Percentiles rank a stretch among this genome's conserved stretches.
Conservation (phyloP, 2,797 vertebrate species). For the Oreonectes daqikongensis region DNA sequence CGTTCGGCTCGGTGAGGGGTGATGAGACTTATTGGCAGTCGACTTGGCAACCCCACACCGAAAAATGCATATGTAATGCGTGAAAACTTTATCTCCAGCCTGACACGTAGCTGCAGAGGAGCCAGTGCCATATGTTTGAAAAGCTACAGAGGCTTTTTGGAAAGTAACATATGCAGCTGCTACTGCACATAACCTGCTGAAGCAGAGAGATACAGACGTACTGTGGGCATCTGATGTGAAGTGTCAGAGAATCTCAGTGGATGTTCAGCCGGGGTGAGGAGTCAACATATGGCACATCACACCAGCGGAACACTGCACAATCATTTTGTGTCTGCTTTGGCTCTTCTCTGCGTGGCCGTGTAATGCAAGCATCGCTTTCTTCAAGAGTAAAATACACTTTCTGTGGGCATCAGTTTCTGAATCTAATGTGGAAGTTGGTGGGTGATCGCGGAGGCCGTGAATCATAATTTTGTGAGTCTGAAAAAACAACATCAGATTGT, state of each 20-base stretch:
- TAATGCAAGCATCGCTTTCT: conserved; percentile 35
- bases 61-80: conserved; percentile 26
- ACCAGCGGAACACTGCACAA: conserved; percentile 7
- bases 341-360: neutral
- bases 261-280: conserved; percentile 43
- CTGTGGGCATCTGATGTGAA: conserved; percentile 34
- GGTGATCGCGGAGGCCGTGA: conserved; percentile 37
- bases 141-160: conserved; percentile 39
- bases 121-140: conserved; percentile 53
- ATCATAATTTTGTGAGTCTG: conserved; percentile 51
- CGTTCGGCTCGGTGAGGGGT: conserved; percentile 6
- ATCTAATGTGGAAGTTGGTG: conserved; percentile 52
- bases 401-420: conserved; percentile 52
- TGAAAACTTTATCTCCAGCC: conserved; percentile 38
- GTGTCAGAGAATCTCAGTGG: conserved; percentile 17
- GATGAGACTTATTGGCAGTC: conserved; percentile 37
- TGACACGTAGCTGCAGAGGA: conserved; percentile 31
- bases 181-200: conserved; percentile 38
- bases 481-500: conserved; percentile 44
- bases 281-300: conserved; percentile 57
- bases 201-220: conserved; percentile 45
- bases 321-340: conserved; percentile 22
- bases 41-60: conserved; percentile 20
- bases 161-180: conserved; percentile 41
- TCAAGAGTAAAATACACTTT: conserved; percentile 51